Percentiles rank a stretch among this genome's conserved stretches.
These are phyloP conservation scores for Bagarius yarrelli DNA, from an alignment of 2,113 vertebrate species.

Conservation along the genomic window DNA sequence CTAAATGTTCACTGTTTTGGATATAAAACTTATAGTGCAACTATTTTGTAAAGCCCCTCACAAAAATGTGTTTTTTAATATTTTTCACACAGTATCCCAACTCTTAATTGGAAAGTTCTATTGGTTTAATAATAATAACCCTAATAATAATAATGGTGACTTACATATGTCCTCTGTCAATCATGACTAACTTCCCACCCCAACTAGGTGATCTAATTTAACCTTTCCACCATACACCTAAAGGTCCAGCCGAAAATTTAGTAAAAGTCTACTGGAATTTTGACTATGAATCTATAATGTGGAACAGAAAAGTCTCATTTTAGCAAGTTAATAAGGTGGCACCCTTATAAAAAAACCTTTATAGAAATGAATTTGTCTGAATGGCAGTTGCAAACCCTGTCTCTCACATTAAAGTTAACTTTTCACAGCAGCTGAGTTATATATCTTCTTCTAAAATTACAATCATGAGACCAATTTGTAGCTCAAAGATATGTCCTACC, in stretches of 20 bases:
- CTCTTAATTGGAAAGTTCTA: no score
- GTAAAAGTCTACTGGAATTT: not conserved
- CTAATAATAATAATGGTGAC: no score
- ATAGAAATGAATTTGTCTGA: not conserved
- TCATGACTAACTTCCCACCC: no score
- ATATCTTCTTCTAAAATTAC: constrained; percentile 13
- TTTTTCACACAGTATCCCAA: no score
- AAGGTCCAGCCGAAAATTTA: no score
- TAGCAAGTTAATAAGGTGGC: not conserved
- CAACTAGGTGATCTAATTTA: no score
- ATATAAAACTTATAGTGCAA: not conserved
- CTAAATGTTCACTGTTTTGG: not conserved
- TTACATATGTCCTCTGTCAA: no score
- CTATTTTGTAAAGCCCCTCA: not conserved
- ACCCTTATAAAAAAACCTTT: not conserved
- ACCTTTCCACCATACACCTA: no score
- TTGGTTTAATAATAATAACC: no score
- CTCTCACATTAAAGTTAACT: not conserved
- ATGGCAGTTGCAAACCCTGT: not conserved
- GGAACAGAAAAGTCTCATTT: not conserved
- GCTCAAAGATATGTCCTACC: constrained; percentile 20
- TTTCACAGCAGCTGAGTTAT: constrained; percentile 5
- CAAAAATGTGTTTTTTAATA: not conserved
- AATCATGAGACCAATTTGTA: constrained; percentile 19
- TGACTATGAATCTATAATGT: not conserved